Conservation (phyloP, 1,140 invertebrate species). For the Palaemon carinicauda region DNA sequence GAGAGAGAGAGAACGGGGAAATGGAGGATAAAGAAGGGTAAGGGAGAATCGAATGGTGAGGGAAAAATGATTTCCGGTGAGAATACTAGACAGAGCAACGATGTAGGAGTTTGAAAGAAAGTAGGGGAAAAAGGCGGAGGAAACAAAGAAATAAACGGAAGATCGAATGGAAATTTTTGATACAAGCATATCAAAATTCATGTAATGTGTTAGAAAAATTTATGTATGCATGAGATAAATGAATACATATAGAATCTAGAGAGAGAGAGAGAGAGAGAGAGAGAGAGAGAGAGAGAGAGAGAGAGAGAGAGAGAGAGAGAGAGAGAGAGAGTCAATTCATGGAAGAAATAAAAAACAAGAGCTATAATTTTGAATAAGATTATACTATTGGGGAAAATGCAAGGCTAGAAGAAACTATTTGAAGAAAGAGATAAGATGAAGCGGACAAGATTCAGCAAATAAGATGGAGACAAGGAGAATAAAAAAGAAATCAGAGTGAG, state of each 20-base stretch:
- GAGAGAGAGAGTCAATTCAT: neutral
- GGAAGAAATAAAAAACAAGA: too few species aligned
- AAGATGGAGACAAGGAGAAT: neutral
- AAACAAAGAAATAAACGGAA: neutral
- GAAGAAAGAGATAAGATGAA: neutral
- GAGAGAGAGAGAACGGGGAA: slow-evolving; percentile 30
- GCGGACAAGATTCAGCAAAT: too few species aligned
- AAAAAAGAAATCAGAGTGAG: neutral
- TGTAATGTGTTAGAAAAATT: too few species aligned
- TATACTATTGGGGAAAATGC: too few species aligned
- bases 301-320: neutral
- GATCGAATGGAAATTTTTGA: too few species aligned
- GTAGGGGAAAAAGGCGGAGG: neutral
- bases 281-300: neutral
- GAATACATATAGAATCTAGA: neutral
- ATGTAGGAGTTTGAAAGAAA: neutral
- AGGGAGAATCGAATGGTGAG: neutral
- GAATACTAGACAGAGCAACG: neutral
- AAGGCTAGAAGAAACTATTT: too few species aligned
- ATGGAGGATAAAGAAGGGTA: neutral
- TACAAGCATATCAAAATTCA: too few species aligned
- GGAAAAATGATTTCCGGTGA: neutral
- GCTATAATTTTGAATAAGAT: too few species aligned
- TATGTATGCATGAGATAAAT: too few species aligned
- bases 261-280: slow-evolving; percentile 1